phyloP scores from a whole-genome alignment of 1,140 invertebrate species.

The Conus betulinus region DNA sequence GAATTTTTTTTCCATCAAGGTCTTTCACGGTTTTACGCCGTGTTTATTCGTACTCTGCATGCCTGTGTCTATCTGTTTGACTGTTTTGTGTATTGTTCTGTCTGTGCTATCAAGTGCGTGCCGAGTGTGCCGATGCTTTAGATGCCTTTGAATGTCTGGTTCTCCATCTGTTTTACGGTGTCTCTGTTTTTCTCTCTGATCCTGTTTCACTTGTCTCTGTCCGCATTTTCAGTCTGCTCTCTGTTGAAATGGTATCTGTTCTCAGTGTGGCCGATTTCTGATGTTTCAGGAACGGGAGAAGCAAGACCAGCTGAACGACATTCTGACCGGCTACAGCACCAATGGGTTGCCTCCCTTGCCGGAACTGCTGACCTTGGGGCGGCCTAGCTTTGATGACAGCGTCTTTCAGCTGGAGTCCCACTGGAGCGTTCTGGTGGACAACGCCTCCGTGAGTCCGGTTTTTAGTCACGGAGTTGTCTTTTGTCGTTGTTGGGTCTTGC shows the following conservation, averaged over 20 bases:
- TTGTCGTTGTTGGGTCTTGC: not conserved
- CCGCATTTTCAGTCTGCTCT: too few species aligned
- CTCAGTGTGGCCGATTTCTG: not conserved
- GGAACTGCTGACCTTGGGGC: slow-evolving; percentile 63
- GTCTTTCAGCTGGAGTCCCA: slow-evolving; percentile 83
- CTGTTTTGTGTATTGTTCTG: too few species aligned
- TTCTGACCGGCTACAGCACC: slow-evolving; percentile 64
- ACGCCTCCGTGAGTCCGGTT: slow-evolving; percentile 60
- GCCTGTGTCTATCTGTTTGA: too few species aligned
- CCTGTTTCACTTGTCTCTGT: too few species aligned
- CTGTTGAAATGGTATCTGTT: not conserved
- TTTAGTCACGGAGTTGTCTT: not conserved
- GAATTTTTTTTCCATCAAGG: too few species aligned
- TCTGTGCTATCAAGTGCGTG: too few species aligned
- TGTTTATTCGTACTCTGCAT: too few species aligned
- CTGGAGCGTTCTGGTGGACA: slow-evolving; percentile 82
- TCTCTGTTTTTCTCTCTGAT: too few species aligned
- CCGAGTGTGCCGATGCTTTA: too few species aligned
- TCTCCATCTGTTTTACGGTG: too few species aligned
- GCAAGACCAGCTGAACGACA: slow-evolving; percentile 66
- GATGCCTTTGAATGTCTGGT: too few species aligned
- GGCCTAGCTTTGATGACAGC: slow-evolving; percentile 53
- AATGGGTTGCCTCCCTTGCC: slow-evolving; percentile 71
- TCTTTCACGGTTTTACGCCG: too few species aligned
- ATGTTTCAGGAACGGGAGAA: slow-evolving; percentile 66